Evolutionary conservation across 2,797 vertebrate species (phyloP).

Genomic region (Sebastes umbrosus): DNA sequence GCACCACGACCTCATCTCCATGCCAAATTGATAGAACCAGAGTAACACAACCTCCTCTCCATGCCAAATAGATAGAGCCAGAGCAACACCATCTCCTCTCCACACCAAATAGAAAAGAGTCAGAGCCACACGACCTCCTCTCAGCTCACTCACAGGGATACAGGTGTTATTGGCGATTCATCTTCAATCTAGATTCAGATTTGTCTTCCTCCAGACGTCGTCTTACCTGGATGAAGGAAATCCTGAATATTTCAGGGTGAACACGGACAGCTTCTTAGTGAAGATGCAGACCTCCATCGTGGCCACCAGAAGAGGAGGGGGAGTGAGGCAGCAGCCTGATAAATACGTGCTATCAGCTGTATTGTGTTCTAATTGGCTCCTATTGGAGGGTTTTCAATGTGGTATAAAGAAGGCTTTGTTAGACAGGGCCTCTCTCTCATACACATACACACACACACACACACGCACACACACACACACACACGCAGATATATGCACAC

Average conservation of each 20-base stretch:
- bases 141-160: background rate
- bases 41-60: too few species aligned
- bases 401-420: slow-evolving; percentile 22
- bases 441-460: background rate
- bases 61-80: too few species aligned
- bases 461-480: background rate
- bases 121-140: too few species aligned
- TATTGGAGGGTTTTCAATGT: slow-evolving; percentile 24
- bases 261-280: background rate
- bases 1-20: too few species aligned
- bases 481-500: background rate
- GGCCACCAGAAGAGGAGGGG: background rate
- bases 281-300: background rate
- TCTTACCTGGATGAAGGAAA: background rate
- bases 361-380: slow-evolving; percentile 44
- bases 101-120: too few species aligned
- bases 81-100: too few species aligned
- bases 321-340: slow-evolving; percentile 1
- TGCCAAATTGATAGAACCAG: too few species aligned
- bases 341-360: slow-evolving; percentile 23
- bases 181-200: background rate
- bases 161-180: background rate
- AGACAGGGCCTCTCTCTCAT: background rate
- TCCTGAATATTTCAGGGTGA: background rate
- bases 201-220: background rate